phyloP scores from a whole-genome alignment of 2,113 vertebrate species.

The Spea bombifrons region DNA sequence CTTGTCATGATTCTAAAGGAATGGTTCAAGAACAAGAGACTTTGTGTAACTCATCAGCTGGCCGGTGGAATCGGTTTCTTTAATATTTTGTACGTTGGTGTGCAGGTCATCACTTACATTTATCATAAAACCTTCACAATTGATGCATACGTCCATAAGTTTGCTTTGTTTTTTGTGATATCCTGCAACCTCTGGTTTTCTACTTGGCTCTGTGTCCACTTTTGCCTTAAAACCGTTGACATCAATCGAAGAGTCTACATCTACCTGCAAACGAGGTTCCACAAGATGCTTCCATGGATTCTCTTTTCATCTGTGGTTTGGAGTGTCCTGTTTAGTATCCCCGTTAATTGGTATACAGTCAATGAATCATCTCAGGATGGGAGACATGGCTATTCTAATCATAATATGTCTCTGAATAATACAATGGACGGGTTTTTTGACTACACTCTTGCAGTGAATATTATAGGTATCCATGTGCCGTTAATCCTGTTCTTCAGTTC shows the following conservation, averaged over 20 bases:
- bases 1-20: background rate
- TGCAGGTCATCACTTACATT: background rate
- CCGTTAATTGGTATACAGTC: background rate
- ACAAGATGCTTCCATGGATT: constrained; percentile 11
- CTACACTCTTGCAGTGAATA: too few relatives aligned
- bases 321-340: background rate
- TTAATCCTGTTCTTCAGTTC: background rate
- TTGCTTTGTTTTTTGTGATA: background rate
- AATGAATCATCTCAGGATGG: background rate
- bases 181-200: constrained; percentile 11
- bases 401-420: too few relatives aligned
- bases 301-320: background rate
- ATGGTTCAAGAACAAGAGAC: background rate
- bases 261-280: background rate
- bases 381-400: too few relatives aligned
- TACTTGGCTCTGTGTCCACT: constrained; percentile 18
- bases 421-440: too few relatives aligned
- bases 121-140: background rate
- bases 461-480: background rate
- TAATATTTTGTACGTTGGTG: too few relatives aligned
- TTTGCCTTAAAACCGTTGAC: constrained; percentile 9
- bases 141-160: background rate
- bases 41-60: background rate
- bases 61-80: background rate
- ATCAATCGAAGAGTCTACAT: background rate